Percentiles rank a stretch among this genome's conserved stretches.
phyloP scores from a whole-genome alignment of 2,888 invertebrate genomes.

The Pristionchus arcanus region DNA sequence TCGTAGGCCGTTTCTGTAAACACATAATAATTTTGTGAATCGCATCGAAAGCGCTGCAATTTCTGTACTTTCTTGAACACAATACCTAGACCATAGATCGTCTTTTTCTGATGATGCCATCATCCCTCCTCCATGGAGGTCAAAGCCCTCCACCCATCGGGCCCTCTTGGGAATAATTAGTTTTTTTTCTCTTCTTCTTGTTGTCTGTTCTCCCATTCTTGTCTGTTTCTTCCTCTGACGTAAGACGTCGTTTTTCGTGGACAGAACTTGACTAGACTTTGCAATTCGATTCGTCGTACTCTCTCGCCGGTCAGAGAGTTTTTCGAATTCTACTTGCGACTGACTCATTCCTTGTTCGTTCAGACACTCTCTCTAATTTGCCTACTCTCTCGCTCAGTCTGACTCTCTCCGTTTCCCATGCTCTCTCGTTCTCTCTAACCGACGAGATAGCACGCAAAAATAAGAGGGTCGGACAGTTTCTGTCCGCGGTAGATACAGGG shows the following conservation, averaged over 20 bases:
- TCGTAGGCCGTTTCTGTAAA: slow-evolving; percentile 31
- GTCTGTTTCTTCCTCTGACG: slow-evolving; percentile 46
- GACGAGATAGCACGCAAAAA: background rate
- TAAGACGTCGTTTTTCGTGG: background rate
- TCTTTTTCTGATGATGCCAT: slow-evolving; percentile 42
- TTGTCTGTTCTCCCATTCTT: slow-evolving; percentile 16
- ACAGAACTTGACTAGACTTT: too few species aligned
- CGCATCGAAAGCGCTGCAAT: too few species aligned
- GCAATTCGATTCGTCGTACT: too few species aligned
- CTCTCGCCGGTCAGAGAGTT: too few species aligned
- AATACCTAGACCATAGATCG: too few species aligned
- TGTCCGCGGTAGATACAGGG: background rate
- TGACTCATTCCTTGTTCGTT: background rate
- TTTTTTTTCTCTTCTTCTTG: background rate
- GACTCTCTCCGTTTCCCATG: background rate
- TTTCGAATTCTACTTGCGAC: too few species aligned
- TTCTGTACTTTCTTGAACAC: too few species aligned
- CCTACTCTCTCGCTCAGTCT: background rate
- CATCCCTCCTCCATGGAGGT: slow-evolving; percentile 56
- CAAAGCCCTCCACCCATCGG: slow-evolving; percentile 56
- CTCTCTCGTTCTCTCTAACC: background rate
- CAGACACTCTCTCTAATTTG: background rate
- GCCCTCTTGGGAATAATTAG: slow-evolving; percentile 40
- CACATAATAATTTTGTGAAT: too few species aligned
- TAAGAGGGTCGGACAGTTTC: background rate